phyloP scores from a whole-genome alignment of 2,888 invertebrate species.

The Trissoscelio sp. region DNA sequence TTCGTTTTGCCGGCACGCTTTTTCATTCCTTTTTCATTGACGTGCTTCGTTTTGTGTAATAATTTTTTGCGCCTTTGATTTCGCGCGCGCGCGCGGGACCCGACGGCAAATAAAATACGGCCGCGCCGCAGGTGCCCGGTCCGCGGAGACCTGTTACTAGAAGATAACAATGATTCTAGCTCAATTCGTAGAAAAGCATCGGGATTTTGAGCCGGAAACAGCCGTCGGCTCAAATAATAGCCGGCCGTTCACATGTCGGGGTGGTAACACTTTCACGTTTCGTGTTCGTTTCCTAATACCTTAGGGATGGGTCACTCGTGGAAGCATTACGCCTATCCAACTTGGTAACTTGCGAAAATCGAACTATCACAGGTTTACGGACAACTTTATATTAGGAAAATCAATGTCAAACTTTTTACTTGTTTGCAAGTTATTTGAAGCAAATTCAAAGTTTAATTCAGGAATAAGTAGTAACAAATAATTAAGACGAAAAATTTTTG shows the following conservation, averaged over 20 bases:
- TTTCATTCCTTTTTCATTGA: conserved; percentile 38
- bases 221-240: conserved; percentile 38
- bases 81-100: conserved; percentile 31
- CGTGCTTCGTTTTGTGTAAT: conserved; percentile 54
- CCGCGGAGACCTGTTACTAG: conserved; percentile 63
- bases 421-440: no score
- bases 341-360: conserved; percentile 8
- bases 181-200: conserved; percentile 38
- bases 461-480: no score
- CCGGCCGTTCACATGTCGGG: conserved; percentile 12
- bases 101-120: conserved; percentile 53
- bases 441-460: no score
- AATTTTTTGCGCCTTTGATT: conserved; percentile 63
- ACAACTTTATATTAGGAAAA: no score
- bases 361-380: conserved; percentile 1
- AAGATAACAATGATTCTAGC: conserved; percentile 68
- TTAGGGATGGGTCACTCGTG: conserved; percentile 22
- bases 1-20: conserved; percentile 31
- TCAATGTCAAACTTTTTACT: no score
- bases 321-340: conserved; percentile 4
- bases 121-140: conserved; percentile 55
- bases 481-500: no score
- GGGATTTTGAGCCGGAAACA: conserved; percentile 35
- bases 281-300: conserved; percentile 33
- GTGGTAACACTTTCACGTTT: conserved; percentile 1